Conservation (phyloP, 2,888 invertebrate species). For the Caenorhabditis macrosperma region DNA sequence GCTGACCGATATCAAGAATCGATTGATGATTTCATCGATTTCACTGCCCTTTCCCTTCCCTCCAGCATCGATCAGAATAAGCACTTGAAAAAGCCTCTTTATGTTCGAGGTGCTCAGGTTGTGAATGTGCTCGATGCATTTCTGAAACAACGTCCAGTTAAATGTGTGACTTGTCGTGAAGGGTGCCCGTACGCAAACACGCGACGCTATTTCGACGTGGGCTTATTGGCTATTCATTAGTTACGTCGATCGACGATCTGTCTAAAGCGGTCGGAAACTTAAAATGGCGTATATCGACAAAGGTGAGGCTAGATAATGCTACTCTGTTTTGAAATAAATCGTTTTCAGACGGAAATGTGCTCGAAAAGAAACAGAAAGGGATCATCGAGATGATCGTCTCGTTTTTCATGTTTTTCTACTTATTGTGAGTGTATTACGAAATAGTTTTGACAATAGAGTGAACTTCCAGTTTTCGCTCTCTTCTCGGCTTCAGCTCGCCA, state of each 20-base stretch:
- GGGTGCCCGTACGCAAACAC: constrained; percentile 11
- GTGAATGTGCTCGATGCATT: constrained; percentile 54
- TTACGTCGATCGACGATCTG: too few species aligned
- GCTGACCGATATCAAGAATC: constrained; percentile 51
- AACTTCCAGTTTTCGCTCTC: constrained; percentile 60
- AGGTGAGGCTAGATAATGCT: constrained; percentile 21
- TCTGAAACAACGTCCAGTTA: constrained; percentile 26
- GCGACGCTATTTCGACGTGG: background rate
- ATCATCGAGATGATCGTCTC: constrained; percentile 53
- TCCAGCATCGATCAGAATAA: constrained; percentile 29
- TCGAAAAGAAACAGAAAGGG: constrained; percentile 54
- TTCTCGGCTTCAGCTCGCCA: constrained; percentile 50
- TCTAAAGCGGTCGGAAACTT: background rate
- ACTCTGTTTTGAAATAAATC: background rate
- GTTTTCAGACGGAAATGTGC: constrained; percentile 62
- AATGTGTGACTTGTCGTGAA: constrained; percentile 1
- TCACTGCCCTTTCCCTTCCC: background rate
- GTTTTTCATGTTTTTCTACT: constrained; percentile 54
- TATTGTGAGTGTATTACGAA: constrained; percentile 57
- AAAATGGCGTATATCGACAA: constrained; percentile 60
- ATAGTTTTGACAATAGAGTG: background rate
- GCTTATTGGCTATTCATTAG: background rate
- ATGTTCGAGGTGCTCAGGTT: constrained; percentile 52
- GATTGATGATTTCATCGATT: constrained; percentile 44
- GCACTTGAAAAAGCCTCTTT: constrained; percentile 59